Base-by-base conservation (phyloP, 2,113 vertebrate species). In the Pteruthius melanotis region DNA sequence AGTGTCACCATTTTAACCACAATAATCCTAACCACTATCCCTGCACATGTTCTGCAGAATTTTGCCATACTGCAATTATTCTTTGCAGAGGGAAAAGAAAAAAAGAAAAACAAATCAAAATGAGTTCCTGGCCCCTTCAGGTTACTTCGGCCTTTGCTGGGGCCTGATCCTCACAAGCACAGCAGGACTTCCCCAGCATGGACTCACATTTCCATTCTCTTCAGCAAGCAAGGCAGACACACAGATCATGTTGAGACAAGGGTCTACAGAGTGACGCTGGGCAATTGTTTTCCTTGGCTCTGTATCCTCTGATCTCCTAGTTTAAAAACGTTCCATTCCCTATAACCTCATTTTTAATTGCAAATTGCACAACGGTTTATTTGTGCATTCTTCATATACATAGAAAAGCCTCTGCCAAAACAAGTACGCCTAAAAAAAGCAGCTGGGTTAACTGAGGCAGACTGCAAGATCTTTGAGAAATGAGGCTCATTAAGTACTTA, bases 361-460 rank as follows among this genome's bases (percentile, higher is more conserved):
- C 65, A 72, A 95, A 87, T 86, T 70, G 89, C 85, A 89, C 94
- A 95, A 90, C 16, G 1, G 78, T 95, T 95, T 96, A 96, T 94
- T 93, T 95, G 94, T 85, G 87, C 65, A n/a, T 93, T 94, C 75
- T 72, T 93, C 70, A 69, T 20, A 84, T 63, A 65, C 78, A 71
- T 4, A 71, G 66, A 97, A 95, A 94, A 93, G 44, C 70, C 71
- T 70, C 74, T 91, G 91, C 92, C 93, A 95, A 95, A 87, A 95
- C 66, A 94, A 95, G 89, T 59, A 91, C 37, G 94, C 82, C 93
- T 91, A 95, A 91, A 95, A 97, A 97, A 97, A 94, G 81, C 89
- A 91, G 93, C 77, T 85, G 91, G 70, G 89, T 95, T 97, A 95
- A 94, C 94, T 65, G 64, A 96, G 94, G 94, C 90, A 93, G 78